Evolutionary conservation across 2,113 vertebrate species (phyloP).

Genomic region (Montifringilla adamsi): DNA sequence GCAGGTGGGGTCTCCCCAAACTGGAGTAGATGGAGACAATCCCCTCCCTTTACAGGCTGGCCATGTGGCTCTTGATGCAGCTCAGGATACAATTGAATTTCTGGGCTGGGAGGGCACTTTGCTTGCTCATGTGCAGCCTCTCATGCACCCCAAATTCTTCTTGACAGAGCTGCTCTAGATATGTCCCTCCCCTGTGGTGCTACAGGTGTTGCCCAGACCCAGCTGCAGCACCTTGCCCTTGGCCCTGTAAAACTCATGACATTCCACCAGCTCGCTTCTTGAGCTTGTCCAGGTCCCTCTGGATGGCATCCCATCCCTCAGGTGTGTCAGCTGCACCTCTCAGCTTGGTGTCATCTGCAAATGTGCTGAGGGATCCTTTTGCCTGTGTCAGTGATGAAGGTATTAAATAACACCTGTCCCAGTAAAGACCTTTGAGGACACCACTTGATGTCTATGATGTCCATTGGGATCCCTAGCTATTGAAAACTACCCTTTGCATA

Average conservation of each 20-base stretch:
- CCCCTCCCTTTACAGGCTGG: not conserved
- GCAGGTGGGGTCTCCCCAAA: not conserved
- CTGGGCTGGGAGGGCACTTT: not conserved
- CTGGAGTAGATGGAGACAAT: rapidly evolving
- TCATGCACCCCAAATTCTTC: not conserved
- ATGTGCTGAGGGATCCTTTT: not conserved
- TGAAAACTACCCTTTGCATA: not conserved
- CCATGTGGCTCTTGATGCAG: not conserved
- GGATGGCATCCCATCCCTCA: not conserved
- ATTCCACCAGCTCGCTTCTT: not conserved
- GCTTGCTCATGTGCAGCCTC: not conserved
- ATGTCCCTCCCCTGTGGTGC: not conserved
- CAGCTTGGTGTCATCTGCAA: not conserved
- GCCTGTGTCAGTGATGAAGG: not conserved
- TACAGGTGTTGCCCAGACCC: not conserved
- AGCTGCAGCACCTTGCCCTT: not conserved
- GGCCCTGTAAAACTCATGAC: not conserved
- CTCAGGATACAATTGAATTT: not conserved
- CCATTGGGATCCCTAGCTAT: not conserved
- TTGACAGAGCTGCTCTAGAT: not conserved
- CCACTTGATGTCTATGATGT: not conserved
- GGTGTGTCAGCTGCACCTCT: not conserved
- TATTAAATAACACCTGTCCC: not conserved
- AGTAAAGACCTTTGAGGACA: not conserved
- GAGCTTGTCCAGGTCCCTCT: not conserved